Conservation (phyloP, 2,888 invertebrate genomes). For the Epinotia brunnichana region DNA sequence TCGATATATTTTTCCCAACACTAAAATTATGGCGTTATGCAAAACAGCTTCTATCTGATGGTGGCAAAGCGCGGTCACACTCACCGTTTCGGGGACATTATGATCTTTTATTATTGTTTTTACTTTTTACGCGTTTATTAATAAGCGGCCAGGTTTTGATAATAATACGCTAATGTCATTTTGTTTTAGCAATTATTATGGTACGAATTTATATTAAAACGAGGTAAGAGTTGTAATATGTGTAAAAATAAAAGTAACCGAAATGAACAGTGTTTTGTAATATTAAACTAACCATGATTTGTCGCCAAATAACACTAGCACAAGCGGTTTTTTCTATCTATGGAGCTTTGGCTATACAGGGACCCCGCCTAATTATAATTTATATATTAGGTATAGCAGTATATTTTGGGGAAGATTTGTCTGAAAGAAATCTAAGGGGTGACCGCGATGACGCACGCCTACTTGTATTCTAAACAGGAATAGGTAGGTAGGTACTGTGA, state of each 20-base stretch:
- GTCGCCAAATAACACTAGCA: neutral
- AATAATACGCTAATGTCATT: slow-evolving; percentile 24
- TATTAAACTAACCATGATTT: neutral
- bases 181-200: slow-evolving; percentile 26
- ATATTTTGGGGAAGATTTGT: too few species aligned
- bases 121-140: slow-evolving; percentile 39
- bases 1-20: slow-evolving; percentile 45
- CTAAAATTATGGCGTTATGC: slow-evolving; percentile 69
- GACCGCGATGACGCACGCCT: too few species aligned
- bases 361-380: too few species aligned
- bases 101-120: slow-evolving; percentile 44
- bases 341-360: too few species aligned
- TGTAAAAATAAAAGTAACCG: neutral
- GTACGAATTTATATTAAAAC: slow-evolving; percentile 5
- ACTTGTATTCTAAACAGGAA: too few species aligned
- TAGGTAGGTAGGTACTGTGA: too few species aligned
- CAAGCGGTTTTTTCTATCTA: too few species aligned
- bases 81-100: slow-evolving; percentile 59
- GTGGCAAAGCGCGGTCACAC: slow-evolving; percentile 63
- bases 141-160: slow-evolving; percentile 24
- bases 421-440: too few species aligned
- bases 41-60: slow-evolving; percentile 70
- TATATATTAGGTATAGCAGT: too few species aligned
- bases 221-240: neutral
- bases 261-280: neutral